These are phyloP conservation scores for Pollenia griseotomentosa DNA, from an alignment of 2,888 invertebrate species.

Conservation along the genomic window DNA sequence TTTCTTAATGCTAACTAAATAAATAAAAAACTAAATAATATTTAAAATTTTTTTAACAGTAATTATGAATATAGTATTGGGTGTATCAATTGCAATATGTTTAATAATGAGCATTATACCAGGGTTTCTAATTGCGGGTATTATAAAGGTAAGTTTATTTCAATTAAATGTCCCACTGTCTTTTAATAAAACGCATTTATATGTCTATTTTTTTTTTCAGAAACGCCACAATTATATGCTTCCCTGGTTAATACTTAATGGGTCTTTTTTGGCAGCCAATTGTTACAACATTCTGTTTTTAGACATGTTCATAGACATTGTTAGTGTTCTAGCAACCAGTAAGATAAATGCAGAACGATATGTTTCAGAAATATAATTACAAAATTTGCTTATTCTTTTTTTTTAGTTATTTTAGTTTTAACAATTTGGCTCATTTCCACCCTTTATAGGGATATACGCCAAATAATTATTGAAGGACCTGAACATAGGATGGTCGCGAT, in stretches of 20 bases:
- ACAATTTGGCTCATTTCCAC: slow-evolving; percentile 9
- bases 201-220: neutral
- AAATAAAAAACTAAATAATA: too few species aligned
- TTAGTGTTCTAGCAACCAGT: neutral
- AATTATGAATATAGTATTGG: neutral
- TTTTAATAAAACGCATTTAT: neutral
- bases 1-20: too few species aligned
- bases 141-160: slow-evolving; percentile 14
- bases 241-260: neutral
- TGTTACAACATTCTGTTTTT: neutral
- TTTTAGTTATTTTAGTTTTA: neutral
- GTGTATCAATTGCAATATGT: neutral
- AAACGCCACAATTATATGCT: neutral
- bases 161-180: neutral
- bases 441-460: slow-evolving; percentile 24
- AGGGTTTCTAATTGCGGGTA: neutral
- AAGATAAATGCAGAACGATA: neutral
- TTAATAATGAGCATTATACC: slow-evolving; percentile 15
- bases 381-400: neutral
- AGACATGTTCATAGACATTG: too few species aligned
- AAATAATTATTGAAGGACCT: neutral
- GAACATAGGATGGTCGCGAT: too few species aligned
- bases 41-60: too few species aligned
- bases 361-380: neutral
- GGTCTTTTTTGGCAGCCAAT: neutral